These are phyloP conservation scores for Heterodera schachtii DNA, from an alignment of 1,140 invertebrate species.

Conservation along the genomic window DNA sequence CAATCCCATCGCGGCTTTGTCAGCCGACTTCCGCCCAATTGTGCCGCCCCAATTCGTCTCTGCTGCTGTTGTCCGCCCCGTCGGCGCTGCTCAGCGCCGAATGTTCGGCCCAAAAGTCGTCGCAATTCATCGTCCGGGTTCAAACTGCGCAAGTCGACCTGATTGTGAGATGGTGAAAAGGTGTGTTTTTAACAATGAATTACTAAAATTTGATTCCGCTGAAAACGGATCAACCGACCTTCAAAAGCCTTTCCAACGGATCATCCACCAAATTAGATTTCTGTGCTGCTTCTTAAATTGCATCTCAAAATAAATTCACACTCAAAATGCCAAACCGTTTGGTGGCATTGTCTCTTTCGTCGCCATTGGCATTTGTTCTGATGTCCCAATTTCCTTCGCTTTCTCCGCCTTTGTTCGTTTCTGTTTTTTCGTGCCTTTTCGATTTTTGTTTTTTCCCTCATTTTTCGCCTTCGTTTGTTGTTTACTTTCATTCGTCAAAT, in stretches of 20 bases:
- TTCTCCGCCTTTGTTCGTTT: slow-evolving; percentile 4
- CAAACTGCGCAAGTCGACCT: slow-evolving; percentile 30
- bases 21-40: slow-evolving; percentile 15
- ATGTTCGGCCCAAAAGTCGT: slow-evolving; percentile 37
- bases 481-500: slow-evolving; percentile 2
- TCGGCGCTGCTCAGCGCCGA: slow-evolving; percentile 31
- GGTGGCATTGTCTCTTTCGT: neutral
- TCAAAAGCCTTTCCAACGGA: slow-evolving; percentile 3
- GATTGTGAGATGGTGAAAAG: neutral
- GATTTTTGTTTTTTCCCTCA: neutral
- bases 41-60: neutral
- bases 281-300: neutral
- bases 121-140: slow-evolving; percentile 37
- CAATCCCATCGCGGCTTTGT: slow-evolving; percentile 29
- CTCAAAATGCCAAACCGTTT: neutral
- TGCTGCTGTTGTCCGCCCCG: slow-evolving; percentile 16
- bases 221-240: neutral
- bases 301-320: neutral
- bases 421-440: slow-evolving; percentile 11
- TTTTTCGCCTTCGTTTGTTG: neutral
- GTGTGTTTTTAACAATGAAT: too few relatives aligned
- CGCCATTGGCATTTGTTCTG: neutral
- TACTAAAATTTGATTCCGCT: too few relatives aligned
- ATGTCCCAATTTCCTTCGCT: slow-evolving; percentile 14
- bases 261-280: neutral